Conservation (phyloP, 2,797 vertebrate species). For the Sebastes trivittatus region DNA sequence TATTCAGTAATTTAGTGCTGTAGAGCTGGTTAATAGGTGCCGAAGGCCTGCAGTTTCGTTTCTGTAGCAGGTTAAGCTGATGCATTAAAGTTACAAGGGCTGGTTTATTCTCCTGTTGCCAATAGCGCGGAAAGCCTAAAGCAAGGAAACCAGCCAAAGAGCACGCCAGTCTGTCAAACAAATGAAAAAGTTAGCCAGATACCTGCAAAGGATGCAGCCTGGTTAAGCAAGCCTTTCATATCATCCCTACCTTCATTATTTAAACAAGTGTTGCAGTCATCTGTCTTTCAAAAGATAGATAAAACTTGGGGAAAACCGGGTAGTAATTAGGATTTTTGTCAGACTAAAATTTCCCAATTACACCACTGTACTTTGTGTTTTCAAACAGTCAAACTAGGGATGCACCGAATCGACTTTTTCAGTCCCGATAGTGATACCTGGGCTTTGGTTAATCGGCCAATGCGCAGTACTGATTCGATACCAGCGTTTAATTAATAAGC, state of each 20-base stretch:
- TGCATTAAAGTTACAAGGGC: not conserved
- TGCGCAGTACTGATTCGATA: no score
- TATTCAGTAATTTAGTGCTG: no score
- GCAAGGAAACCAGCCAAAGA: not conserved
- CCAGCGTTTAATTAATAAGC: no score
- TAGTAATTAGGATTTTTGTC: not conserved
- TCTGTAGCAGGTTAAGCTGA: not conserved
- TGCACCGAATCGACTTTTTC: no score
- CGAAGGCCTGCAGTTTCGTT: not conserved
- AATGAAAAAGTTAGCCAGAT: not conserved
- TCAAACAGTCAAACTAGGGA: no score
- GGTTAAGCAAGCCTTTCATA: not conserved
- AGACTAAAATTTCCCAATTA: not conserved
- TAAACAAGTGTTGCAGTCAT: not conserved
- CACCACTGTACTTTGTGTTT: not conserved
- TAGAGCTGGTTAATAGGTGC: not conserved
- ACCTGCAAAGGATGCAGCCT: not conserved
- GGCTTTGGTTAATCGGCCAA: no score
- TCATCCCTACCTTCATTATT: not conserved
- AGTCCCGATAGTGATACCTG: no score
- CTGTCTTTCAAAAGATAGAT: not conserved
- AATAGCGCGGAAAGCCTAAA: not conserved
- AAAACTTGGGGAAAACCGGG: not conserved
- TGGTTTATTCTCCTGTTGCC: not conserved
- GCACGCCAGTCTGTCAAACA: not conserved